Base-by-base conservation (phyloP, 92 coral and sea anemone genomes). In the Epizoanthus scotinus region DNA sequence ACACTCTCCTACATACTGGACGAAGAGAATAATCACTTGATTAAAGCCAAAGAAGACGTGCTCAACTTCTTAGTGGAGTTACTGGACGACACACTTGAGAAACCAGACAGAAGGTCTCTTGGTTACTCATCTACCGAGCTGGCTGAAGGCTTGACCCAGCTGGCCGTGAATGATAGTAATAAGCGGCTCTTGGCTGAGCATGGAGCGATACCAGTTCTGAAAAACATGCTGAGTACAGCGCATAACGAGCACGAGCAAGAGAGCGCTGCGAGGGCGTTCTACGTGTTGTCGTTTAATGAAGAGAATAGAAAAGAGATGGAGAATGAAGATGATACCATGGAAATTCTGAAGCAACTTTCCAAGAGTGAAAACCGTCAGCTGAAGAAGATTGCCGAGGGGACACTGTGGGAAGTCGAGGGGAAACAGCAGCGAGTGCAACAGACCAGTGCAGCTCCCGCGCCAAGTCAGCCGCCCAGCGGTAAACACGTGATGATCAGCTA, bases 401-500 rank as follows among this genome's bases (percentile, higher is more conserved):
- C 86, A 40, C 60, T 91, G 78, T 91, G 96, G 96, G 96, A 91
- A 77, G 60, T 89, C 25, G 86, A 78, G 28, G 92, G 92, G 12
- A 91, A 88, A 56, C 75, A 84, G n/a, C 74, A 73, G 34, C 78
- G 87, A 52, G 71, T 87, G 6, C 85, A 79, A n/a, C 10, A 50
- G 28, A 58, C 21, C 19, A 10, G 53, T 65, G 20, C 2, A 29
- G 70, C 70, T 10, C 49, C 70, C 2, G 14, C 73, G 20, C 56
- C 56, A 15, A 40, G 19, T 25, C 57, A 68, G 13, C 52, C 53
- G 29, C 3, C 73, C 73, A 68, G 31, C 60, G 49, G 69, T 15
- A 88, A 78, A 40, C 95, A 91, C 65, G 80, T 91, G n/a, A 91
- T 91, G 95, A 91, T 88, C 67, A 89, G 95, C 69, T 91, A 91